Evolutionary conservation across 2,888 invertebrate species (phyloP).

Genomic region (Agriotes lineatus): DNA sequence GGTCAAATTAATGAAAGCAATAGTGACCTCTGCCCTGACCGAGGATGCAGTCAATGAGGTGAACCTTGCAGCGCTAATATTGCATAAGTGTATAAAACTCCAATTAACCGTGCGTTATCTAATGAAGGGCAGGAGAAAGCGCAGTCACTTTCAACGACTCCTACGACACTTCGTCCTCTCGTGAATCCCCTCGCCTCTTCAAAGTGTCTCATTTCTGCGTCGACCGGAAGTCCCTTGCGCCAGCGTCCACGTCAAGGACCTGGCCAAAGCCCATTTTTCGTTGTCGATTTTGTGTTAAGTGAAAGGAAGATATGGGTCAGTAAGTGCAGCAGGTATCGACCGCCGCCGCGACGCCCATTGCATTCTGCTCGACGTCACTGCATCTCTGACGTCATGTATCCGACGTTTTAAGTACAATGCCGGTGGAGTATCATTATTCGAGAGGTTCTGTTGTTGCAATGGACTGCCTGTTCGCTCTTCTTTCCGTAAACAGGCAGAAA

Average conservation of each 20-base stretch:
- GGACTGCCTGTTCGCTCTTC: not conserved
- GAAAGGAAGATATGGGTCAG: slow-evolving; percentile 63
- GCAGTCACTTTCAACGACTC: slow-evolving; percentile 13
- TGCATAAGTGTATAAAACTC: slow-evolving; percentile 35
- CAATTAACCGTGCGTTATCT: slow-evolving; percentile 21
- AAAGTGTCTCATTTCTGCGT: not conserved
- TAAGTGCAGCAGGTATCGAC: slow-evolving; percentile 55
- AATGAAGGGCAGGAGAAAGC: slow-evolving; percentile 22
- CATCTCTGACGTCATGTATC: slow-evolving; percentile 45
- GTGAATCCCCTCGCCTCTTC: not conserved
- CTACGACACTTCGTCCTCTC: not conserved
- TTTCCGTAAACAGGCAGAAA: not conserved
- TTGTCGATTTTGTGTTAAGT: slow-evolving; percentile 49
- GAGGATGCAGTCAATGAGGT: slow-evolving; percentile 39
- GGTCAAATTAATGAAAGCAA: slow-evolving; percentile 54
- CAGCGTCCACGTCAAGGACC: slow-evolving; percentile 7
- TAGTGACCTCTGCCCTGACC: slow-evolving; percentile 50
- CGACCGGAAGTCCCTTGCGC: slow-evolving; percentile 11
- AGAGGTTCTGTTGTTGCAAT: not conserved
- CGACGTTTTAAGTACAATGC: slow-evolving; percentile 13
- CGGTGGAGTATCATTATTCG: not conserved
- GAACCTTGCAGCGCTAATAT: slow-evolving; percentile 16
- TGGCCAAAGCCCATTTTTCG: slow-evolving; percentile 8
- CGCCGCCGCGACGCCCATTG: slow-evolving; percentile 52
- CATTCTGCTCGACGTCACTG: slow-evolving; percentile 55